Percentiles rank a stretch among this genome's conserved stretches.
Conservation (phyloP, 2,797 vertebrate genomes). For the Halcyon chelicuti region DNA sequence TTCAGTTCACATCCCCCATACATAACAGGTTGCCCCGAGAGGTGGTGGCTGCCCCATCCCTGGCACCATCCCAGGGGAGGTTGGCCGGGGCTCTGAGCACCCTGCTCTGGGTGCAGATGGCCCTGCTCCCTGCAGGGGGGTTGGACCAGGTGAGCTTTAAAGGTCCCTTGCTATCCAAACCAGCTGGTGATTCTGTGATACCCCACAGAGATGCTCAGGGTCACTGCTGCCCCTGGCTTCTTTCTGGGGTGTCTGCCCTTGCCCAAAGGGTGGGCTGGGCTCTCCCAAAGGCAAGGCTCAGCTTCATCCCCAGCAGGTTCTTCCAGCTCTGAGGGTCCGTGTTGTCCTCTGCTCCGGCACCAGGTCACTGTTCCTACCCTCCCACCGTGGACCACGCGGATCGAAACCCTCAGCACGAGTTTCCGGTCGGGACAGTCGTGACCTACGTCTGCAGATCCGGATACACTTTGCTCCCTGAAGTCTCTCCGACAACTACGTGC, state of each 20-base stretch:
- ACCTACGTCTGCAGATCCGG: constrained; percentile 50
- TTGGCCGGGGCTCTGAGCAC: not conserved
- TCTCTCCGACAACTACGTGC: constrained; percentile 31
- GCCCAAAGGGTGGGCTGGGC: not conserved
- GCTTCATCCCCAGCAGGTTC: rapidly evolving
- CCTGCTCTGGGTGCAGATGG: not conserved
- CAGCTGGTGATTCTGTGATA: rapidly evolving
- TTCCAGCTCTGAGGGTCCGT: not conserved
- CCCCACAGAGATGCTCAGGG: not conserved
- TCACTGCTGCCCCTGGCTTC: not conserved
- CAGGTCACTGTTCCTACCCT: constrained; percentile 33
- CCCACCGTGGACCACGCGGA: not conserved
- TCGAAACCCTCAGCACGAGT: not conserved
- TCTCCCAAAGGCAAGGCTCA: not conserved
- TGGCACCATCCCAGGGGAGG: not conserved
- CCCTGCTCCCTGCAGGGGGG: not conserved
- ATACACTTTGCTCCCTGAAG: not conserved
- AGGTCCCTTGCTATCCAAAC: not conserved
- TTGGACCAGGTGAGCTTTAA: not conserved
- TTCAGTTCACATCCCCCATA: not conserved
- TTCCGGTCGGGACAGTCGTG: not conserved
- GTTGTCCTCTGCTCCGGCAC: not conserved
- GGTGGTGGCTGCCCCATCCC: no score
- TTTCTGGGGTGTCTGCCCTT: not conserved
- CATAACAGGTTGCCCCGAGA: no score